phyloP scores from a whole-genome alignment of 2,113 vertebrate species.

The Notarius quadriscutis region DNA sequence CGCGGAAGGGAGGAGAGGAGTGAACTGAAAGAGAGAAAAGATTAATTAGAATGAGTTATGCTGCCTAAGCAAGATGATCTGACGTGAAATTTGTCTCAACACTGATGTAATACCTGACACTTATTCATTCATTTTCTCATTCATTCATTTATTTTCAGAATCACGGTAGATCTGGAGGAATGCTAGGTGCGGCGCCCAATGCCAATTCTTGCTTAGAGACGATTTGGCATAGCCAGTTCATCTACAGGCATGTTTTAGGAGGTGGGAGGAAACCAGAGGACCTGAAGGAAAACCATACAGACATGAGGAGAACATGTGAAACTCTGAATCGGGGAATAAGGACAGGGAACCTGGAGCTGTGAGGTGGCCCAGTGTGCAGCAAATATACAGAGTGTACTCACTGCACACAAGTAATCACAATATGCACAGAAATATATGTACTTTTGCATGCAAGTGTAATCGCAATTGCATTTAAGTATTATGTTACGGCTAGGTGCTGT shows the following conservation, averaged over 20 bases:
- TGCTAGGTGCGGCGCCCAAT: background rate
- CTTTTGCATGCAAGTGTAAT: background rate
- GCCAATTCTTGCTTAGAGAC: background rate
- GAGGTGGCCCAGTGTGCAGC: background rate
- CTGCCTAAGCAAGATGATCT: background rate
- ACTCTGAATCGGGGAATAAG: background rate
- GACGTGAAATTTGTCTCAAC: background rate
- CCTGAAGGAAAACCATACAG: background rate
- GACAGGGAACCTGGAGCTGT: background rate
- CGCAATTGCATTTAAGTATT: background rate
- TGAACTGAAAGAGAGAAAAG: background rate
- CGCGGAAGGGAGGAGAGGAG: constrained; percentile 30
- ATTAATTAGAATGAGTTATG: background rate
- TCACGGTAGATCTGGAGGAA: background rate
- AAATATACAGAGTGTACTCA: background rate
- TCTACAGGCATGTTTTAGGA: background rate
- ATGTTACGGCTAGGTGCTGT: background rate
- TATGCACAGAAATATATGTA: background rate
- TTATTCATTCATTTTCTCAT: background rate
- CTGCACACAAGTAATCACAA: background rate
- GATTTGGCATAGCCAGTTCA: background rate
- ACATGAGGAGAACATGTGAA: background rate
- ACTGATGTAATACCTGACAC: background rate
- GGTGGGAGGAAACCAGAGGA: background rate
- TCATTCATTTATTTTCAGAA: background rate